Evolutionary conservation across 2,888 invertebrate species (phyloP).

Genomic region (Leuctra nigra): DNA sequence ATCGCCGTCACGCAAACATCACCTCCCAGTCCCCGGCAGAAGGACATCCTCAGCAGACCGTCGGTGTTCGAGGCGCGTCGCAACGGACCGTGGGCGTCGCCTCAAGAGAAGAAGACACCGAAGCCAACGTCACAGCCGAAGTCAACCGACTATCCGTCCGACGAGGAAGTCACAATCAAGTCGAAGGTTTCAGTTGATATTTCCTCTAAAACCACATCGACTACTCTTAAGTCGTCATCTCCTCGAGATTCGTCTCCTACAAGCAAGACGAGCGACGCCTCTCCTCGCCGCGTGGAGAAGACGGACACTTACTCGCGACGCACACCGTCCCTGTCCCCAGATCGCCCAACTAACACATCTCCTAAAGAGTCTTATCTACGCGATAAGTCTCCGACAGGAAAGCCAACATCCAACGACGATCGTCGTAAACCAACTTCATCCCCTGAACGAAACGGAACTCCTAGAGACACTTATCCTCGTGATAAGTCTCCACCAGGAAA

Average conservation of each 20-base stretch:
- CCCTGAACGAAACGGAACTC: not conserved
- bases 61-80: conserved; percentile 42
- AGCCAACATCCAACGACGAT: not conserved
- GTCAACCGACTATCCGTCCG: conserved; percentile 1
- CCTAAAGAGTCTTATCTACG: conserved; percentile 1
- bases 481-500: conserved; percentile 12
- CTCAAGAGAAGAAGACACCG: not conserved
- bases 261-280: not conserved
- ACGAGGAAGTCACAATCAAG: not conserved
- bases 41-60: conserved; percentile 46
- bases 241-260: not conserved
- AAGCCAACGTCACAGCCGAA: not conserved
- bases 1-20: conserved; percentile 40
- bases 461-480: conserved; percentile 1
- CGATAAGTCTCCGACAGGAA: not conserved
- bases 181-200: not conserved
- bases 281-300: not conserved
- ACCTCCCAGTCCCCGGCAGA: conserved; percentile 29
- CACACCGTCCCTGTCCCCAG: not conserved
- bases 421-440: not conserved
- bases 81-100: conserved; percentile 26
- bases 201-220: not conserved
- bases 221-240: not conserved
- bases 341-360: not conserved
- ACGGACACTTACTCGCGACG: conserved; percentile 1